phyloP scores from a whole-genome alignment of 2,113 vertebrate genomes.

The Cynoglossus semilaevis region DNA sequence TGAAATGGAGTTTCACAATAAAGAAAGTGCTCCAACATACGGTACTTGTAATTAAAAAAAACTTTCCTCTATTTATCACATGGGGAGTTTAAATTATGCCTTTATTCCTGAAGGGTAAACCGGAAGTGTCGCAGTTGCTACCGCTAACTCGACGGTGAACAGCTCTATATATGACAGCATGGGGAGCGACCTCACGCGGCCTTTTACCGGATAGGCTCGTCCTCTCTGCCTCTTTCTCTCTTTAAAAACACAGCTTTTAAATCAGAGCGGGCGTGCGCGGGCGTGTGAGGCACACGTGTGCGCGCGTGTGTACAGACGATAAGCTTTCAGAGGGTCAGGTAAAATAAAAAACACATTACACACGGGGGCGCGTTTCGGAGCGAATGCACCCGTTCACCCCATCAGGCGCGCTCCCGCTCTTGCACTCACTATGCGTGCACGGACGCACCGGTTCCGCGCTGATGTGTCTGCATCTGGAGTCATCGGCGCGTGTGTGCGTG shows the following conservation, averaged over 20 bases:
- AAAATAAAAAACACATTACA: slow-evolving; percentile 37
- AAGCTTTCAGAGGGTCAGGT: slow-evolving; percentile 61
- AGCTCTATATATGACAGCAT: slow-evolving; percentile 53
- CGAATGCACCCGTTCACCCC: slow-evolving; percentile 72
- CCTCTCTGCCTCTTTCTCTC: not conserved
- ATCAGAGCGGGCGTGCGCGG: not conserved
- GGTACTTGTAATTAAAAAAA: not conserved
- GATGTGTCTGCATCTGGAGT: slow-evolving; percentile 66
- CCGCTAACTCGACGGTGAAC: slow-evolving; percentile 6
- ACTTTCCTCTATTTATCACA: no score
- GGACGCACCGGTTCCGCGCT: slow-evolving; percentile 53
- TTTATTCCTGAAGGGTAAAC: slow-evolving; percentile 46
- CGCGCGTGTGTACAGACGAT: slow-evolving; percentile 30
- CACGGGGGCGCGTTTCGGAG: slow-evolving; percentile 55
- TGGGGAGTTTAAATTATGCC: not conserved
- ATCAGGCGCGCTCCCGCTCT: slow-evolving; percentile 52
- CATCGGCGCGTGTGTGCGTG: not conserved
- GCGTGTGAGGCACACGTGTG: slow-evolving; percentile 39
- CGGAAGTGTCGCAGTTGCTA: slow-evolving; percentile 25
- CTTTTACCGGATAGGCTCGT: slow-evolving; percentile 58
- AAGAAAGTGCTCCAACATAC: not conserved
- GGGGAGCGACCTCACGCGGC: slow-evolving; percentile 64
- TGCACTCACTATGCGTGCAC: slow-evolving; percentile 39
- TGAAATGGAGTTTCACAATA: not conserved
- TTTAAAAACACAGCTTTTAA: not conserved